Conservation (phyloP, 64 coral and sea anemone genomes). For the Trachythela sp. region DNA sequence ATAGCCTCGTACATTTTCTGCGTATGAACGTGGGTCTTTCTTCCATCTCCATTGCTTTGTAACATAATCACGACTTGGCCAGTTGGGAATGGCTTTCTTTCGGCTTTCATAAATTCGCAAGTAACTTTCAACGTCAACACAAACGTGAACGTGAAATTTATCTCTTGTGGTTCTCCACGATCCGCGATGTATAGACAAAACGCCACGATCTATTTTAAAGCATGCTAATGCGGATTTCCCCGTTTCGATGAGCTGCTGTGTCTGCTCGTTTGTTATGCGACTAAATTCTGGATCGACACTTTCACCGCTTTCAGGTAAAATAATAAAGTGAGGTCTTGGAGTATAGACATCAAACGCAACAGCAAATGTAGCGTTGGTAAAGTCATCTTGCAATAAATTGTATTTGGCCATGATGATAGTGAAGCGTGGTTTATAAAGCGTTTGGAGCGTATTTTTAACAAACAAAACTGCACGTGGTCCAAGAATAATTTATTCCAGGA, state of each 20-base stretch:
- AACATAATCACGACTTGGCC: conserved; percentile 47
- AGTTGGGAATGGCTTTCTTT: conserved; percentile 44
- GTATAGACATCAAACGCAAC: conserved; percentile 67
- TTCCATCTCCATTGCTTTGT: conserved; percentile 65
- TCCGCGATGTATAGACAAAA: conserved; percentile 70
- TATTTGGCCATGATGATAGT: neutral
- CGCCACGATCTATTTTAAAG: conserved; percentile 33
- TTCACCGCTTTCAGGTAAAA: conserved; percentile 28
- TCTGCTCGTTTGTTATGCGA: neutral
- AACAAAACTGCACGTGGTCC: neutral
- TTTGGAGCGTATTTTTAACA: neutral
- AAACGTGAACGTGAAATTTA: conserved; percentile 64
- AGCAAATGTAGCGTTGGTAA: conserved; percentile 45
- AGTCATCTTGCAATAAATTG: conserved; percentile 43
- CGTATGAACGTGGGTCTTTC: conserved; percentile 21
- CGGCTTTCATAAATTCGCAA: conserved; percentile 18
- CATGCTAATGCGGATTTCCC: conserved; percentile 38
- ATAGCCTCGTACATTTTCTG: conserved; percentile 51
- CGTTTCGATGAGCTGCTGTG: conserved; percentile 48
- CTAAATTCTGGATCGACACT: conserved; percentile 35
- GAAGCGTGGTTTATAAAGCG: neutral
- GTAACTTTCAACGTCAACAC: conserved; percentile 64
- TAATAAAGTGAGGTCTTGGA: conserved; percentile 65
- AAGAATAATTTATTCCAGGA: conserved; percentile 14
- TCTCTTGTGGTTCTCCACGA: conserved; percentile 50